phyloP scores from a whole-genome alignment of 1,140 invertebrate genomes.

The Sycophaga agraensis region DNA sequence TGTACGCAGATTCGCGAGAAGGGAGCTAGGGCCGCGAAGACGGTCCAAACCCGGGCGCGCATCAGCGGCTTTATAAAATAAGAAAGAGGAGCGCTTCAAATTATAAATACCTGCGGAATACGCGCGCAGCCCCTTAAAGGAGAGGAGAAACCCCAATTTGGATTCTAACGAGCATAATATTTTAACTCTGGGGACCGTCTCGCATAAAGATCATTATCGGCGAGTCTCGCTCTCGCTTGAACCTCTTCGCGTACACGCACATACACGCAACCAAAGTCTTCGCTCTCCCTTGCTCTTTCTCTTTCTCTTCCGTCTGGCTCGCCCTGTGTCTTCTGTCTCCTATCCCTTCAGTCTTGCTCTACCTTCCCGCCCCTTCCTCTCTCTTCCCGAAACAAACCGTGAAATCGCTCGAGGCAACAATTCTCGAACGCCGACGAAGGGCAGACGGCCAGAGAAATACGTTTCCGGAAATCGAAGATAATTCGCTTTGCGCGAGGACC shows the following conservation, averaged over 20 bases:
- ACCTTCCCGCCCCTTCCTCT: neutral
- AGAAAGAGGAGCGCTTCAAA: conserved; percentile 37
- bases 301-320: conserved; percentile 3
- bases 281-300: too few species aligned
- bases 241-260: conserved; percentile 12
- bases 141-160: conserved; percentile 44
- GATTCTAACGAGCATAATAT: conserved; percentile 52
- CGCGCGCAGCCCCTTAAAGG: conserved; percentile 31
- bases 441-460: neutral
- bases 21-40: neutral
- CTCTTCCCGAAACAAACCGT: conserved; percentile 23
- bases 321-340: conserved; percentile 21
- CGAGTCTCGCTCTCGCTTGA: neutral
- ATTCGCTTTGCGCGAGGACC: conserved; percentile 14
- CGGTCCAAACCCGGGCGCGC: neutral
- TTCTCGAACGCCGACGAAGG: neutral
- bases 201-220: conserved; percentile 53
- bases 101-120: conserved; percentile 42
- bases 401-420: conserved; percentile 11
- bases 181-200: conserved; percentile 41
- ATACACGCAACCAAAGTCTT: too few species aligned
- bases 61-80: conserved; percentile 45
- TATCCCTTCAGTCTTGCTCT: conserved; percentile 15
- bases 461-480: conserved; percentile 27
- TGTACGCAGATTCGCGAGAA: neutral